Base-by-base conservation (phyloP, 2,797 vertebrate genomes). In the Caiman crocodilus region DNA sequence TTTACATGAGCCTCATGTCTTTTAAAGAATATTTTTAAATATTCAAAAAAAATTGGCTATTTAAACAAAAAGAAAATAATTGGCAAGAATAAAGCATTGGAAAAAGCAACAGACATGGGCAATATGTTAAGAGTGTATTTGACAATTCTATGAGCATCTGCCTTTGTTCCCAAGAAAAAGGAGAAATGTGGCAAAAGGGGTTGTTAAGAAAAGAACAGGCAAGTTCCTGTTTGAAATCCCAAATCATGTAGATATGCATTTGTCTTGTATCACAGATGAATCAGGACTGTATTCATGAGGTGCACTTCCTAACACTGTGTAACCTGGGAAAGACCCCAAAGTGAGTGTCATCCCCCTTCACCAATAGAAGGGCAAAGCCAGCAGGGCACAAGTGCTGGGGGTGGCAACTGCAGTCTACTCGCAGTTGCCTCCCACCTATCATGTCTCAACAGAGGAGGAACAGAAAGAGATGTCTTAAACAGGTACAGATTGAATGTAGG, bases 71-170 rank as follows among this genome's bases (percentile, higher is more conserved):
- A 80, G 50, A 71, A 76, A 87, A 85, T 78, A 11, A 25, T 9
- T 74, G n/a, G 11, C 60, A 92, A 85, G 21, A 94, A 13, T 0
- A 3, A 76, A 58, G 60, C 88, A 79, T 9, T 82, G 82, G 71
- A 87, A 93, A 88, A 90, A 89, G 3, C 77, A n/a, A n/a, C 18
- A 85, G 26, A 88, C 15, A 57, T 90, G 65, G 88, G 18, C 13
- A 89, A 17, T 83, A 85, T 87, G 42, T 93, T 92, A 26, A 58
- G 76, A 71, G 16, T 85, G 30, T 80, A 21, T 92, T 85, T 92
- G 82, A 81, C 87, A 91, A 76, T 32, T 4, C 63, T 92, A 73
- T 17, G 28, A 89, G 42, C 73, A 87, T 18, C 8, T 87, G 60
- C 56, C 61, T 69, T 14, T 90, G 88, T 84, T 94, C 63, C 76